Percentiles rank a stretch among this genome's conserved stretches.
These are phyloP conservation scores for Miichthys miiuy DNA, from an alignment of 2,797 vertebrate genomes.

Conservation along the genomic window DNA sequence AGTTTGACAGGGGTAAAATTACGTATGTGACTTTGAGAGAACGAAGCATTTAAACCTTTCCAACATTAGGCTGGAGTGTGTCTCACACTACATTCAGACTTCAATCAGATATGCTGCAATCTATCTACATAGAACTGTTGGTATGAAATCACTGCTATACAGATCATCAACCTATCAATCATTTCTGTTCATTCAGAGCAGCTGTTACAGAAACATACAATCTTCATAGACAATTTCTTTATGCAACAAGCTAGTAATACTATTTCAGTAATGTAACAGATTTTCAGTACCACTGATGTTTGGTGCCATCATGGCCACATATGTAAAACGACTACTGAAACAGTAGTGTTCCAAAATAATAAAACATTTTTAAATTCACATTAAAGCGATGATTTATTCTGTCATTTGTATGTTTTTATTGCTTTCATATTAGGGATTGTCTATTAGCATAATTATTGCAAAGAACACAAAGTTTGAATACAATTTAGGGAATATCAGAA, in stretches of 20 bases:
- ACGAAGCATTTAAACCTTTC: not conserved
- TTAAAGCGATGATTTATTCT: not conserved
- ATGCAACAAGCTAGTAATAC: not conserved
- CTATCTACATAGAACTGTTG: not conserved
- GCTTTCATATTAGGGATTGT: not conserved
- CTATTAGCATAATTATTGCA: not conserved
- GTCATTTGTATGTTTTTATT: not conserved
- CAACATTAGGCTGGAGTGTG: not conserved
- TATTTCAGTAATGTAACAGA: no score
- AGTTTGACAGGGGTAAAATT: not conserved
- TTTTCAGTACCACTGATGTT: no score
- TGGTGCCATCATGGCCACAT: not conserved
- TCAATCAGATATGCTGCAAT: not conserved
- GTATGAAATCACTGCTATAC: not conserved
- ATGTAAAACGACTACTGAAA: no score
- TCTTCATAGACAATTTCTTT: not conserved
- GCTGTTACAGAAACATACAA: not conserved
- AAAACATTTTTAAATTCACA: not conserved
- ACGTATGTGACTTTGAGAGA: not conserved
- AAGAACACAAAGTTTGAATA: not conserved
- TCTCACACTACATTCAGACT: not conserved
- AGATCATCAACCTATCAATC: not conserved
- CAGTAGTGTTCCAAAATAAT: no score
- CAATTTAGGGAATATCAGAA: not conserved
- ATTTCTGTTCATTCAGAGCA: not conserved